These are phyloP conservation scores for Drosophila baimaii DNA, from an alignment of 1,140 invertebrate species.

Conservation along the genomic window DNA sequence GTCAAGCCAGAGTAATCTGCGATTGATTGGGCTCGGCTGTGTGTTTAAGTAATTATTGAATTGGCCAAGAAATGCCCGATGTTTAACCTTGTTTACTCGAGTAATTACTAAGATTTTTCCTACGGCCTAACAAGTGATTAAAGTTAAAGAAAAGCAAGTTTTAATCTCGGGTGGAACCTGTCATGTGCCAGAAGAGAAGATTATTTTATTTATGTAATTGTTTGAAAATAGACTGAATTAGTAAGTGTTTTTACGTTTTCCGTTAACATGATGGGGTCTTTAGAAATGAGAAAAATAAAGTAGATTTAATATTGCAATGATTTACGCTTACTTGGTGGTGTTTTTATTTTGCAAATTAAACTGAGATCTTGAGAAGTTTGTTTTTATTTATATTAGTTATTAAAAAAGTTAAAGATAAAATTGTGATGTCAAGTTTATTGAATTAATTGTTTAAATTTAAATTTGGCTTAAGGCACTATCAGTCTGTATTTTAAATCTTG, in stretches of 20 bases:
- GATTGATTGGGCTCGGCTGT: conserved; percentile 5
- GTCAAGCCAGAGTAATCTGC: conserved; percentile 14
- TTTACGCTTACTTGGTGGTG: no score
- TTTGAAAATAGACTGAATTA: neutral
- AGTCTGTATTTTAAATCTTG: neutral
- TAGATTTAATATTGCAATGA: no score
- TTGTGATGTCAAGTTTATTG: no score
- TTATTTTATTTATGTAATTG: neutral
- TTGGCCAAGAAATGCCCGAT: neutral
- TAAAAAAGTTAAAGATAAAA: no score
- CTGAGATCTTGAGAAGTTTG: no score
- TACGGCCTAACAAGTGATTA: neutral
- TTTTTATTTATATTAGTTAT: no score
- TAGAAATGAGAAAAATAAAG: no score
- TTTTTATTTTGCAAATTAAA: no score
- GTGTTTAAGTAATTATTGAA: conserved; percentile 12
- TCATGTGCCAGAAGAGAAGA: neutral
- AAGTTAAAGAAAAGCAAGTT: neutral
- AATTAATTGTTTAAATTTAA: no score
- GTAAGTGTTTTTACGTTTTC: no score
- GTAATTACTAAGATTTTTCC: neutral
- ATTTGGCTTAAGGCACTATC: neutral
- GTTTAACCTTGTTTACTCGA: conserved; percentile 3
- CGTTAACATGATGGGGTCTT: no score
- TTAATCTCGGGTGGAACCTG: neutral